phyloP scores from a whole-genome alignment of 2,797 vertebrate species.

The Premnoplex brunnescens region DNA sequence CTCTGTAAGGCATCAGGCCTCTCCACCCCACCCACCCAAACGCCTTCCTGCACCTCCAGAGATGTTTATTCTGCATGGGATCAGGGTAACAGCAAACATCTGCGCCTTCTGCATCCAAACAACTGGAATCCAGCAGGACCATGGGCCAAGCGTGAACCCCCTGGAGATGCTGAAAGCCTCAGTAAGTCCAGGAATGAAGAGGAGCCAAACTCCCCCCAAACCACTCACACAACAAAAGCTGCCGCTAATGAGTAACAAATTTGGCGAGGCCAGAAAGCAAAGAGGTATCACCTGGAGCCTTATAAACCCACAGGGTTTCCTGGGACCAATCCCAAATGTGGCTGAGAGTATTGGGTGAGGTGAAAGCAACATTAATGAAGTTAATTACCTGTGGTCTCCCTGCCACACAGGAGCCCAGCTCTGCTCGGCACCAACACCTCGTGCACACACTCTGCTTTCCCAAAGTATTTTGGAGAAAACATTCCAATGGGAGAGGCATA shows the following conservation, averaged over 20 bases:
- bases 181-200: neutral
- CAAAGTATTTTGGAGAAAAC: neutral
- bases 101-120: neutral
- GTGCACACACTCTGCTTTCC: neutral
- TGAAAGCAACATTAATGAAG: neutral
- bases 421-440: neutral
- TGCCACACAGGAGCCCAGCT: neutral
- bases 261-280: neutral
- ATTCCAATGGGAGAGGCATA: neutral
- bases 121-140: neutral
- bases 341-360: neutral
- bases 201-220: neutral
- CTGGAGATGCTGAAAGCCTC: neutral
- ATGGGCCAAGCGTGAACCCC: neutral
- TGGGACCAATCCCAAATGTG: neutral
- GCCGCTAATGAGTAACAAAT: neutral
- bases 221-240: neutral
- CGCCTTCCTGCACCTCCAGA: neutral
- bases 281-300: neutral
- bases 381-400: slow-evolving; percentile 22
- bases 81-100: neutral
- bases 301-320: neutral
- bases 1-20: neutral
- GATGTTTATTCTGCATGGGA: neutral
- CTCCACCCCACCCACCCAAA: neutral